Evolutionary conservation across 2,888 invertebrate species (phyloP).

Genomic region (Stenichneumon culpator): DNA sequence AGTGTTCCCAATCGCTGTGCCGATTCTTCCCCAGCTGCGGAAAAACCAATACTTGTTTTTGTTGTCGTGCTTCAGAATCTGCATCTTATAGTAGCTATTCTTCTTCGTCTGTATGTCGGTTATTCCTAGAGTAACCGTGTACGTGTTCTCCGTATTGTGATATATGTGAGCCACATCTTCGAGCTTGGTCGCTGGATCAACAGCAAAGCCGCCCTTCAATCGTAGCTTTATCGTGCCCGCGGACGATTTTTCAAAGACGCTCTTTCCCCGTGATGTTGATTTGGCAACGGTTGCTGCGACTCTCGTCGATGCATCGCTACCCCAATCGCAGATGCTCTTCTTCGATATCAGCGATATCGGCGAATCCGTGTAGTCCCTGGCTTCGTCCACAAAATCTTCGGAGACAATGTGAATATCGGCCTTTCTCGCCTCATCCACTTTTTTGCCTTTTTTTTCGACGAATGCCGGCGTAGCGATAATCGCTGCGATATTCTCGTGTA

Average conservation of each 20-base stretch:
- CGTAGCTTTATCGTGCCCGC: conserved; percentile 88
- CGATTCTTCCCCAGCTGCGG: conserved; percentile 98
- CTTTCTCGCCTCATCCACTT: conserved; percentile 89
- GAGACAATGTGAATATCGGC: conserved; percentile 93
- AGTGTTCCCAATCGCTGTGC: conserved; percentile 94
- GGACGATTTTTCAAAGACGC: conserved; percentile 85
- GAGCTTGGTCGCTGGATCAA: conserved; percentile 96
- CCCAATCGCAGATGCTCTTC: conserved; percentile 93
- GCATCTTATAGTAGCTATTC: conserved; percentile 98
- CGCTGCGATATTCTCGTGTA: conserved; percentile 90
- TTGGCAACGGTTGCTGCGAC: conserved; percentile 87
- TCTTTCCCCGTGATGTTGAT: conserved; percentile 87
- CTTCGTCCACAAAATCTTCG: conserved; percentile 90
- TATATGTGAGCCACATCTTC: conserved; percentile 93
- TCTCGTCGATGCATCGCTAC: conserved; percentile 88
- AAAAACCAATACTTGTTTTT: conserved; percentile 91
- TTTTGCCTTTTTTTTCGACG: conserved; percentile 89
- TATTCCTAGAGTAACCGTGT: conserved; percentile 92
- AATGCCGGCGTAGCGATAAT: conserved; percentile 91
- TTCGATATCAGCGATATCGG: conserved; percentile 89
- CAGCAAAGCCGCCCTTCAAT: conserved; percentile 93
- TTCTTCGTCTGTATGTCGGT: conserved; percentile 95
- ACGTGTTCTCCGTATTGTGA: conserved; percentile 87
- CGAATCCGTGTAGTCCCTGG: conserved; percentile 87
- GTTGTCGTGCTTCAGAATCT: conserved; percentile 92